Percentiles rank a stretch among this genome's conserved stretches.
These are phyloP conservation scores for Melanotaenia parkinsoni DNA, from an alignment of 2,797 vertebrate genomes.

Conservation along the genomic window DNA sequence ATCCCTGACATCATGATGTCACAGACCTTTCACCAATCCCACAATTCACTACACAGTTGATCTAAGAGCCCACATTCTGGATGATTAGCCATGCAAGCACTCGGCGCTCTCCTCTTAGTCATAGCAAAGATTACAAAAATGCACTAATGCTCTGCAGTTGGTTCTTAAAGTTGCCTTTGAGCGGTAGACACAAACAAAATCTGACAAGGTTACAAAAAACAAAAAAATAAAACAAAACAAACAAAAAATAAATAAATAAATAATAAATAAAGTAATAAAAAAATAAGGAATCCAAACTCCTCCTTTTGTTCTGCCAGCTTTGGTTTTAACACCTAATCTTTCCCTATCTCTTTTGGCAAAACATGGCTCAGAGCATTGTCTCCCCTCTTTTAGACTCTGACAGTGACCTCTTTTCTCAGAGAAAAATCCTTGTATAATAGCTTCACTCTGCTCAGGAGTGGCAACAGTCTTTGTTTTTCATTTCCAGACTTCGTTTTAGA, in stretches of 20 bases:
- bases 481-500: not conserved
- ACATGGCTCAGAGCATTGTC: slow-evolving; percentile 43
- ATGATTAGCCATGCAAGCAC: not conserved
- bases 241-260: no score
- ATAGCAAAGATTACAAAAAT: slow-evolving; percentile 10
- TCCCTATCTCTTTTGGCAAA: slow-evolving; percentile 64
- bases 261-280: not conserved
- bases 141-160: not conserved
- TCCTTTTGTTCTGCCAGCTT: slow-evolving; percentile 62
- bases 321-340: slow-evolving; percentile 68
- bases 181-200: slow-evolving; percentile 47
- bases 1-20: slow-evolving; percentile 28
- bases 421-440: slow-evolving; percentile 41
- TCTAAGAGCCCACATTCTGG: slow-evolving; percentile 29
- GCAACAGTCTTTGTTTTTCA: slow-evolving; percentile 64
- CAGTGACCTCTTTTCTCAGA: slow-evolving; percentile 45
- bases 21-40: slow-evolving; percentile 31
- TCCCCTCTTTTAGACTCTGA: slow-evolving; percentile 48
- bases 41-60: not conserved
- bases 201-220: slow-evolving; percentile 31
- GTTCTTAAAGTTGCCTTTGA: not conserved
- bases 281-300: slow-evolving; percentile 6
- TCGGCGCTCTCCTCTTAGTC: not conserved
- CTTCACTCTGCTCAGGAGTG: slow-evolving; percentile 49
- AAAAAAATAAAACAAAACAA: no score